Base-by-base conservation (phyloP, 1,140 invertebrate genomes). In the Physella acuta region DNA sequence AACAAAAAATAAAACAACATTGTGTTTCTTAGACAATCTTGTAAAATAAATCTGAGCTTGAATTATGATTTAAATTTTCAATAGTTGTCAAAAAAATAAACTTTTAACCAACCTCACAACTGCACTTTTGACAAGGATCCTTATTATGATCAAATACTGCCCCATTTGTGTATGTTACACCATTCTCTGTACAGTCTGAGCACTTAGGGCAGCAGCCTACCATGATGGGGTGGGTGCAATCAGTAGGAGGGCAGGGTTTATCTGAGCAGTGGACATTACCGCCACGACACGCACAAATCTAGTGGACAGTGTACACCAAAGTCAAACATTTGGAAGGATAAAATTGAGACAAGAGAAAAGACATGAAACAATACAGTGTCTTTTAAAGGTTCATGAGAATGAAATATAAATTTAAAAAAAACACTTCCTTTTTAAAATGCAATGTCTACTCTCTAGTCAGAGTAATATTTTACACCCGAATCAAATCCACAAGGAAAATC, bases 191-290 rank as follows among this genome's bases (percentile, higher is more conserved):
- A 73, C 81, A 83, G 53, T 75, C 71, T 0, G 36, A 64, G 71
- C 79, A 82, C 4, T 52, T 68, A 24, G 73, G 77, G 71, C 79
- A 82, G 64, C 79, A 81, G 8, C 75, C 71, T 11, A 64, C 60
- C 4, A 58, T 62, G 34, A 71, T 73, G 3, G 79, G 78, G 51
- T 76, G 59, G 4, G 58, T 44, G 71, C 80, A 81, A 24, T 26
- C 36, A 8, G 71, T 72, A 8, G 64, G 58, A 14, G 72, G 70
- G 56, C 74, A 76, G 17, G 53, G 31, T 16, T 64, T 59, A 17
- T 59, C 56, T 39, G 26, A 17, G 64, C 72, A 77, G 17, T 51
- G 17, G 31, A 78, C 63, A 51, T 65, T 71, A 4, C 76, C 76
- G 61, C 73, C 65, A 11, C n/a, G 30, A 63, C 77, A 78, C 0